These are phyloP conservation scores for Chalcis sispes DNA, from an alignment of 2,888 invertebrate species.

Conservation along the genomic window DNA sequence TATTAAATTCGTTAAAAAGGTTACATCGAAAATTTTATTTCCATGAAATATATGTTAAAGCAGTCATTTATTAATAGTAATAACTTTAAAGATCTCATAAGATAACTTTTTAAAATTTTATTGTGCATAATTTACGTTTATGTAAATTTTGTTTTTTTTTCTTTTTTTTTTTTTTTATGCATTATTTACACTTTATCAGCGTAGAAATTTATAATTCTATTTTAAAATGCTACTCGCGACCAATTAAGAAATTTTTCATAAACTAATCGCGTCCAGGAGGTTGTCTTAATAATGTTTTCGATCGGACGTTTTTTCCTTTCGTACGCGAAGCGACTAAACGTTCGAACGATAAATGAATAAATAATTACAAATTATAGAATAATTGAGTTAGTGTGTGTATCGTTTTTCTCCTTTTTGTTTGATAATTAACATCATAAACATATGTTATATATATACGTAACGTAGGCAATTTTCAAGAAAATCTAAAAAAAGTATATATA, in stretches of 20 bases:
- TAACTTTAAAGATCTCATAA: too few relatives aligned
- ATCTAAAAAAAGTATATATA: conserved; percentile 23
- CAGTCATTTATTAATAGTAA: too few relatives aligned
- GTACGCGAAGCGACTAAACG: not conserved
- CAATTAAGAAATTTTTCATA: too few relatives aligned
- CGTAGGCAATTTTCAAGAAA: conserved; percentile 17
- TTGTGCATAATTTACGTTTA: too few relatives aligned
- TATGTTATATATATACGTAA: conserved; percentile 23
- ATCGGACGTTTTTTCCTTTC: conserved; percentile 13
- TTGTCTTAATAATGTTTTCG: not conserved
- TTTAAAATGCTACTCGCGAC: too few relatives aligned
- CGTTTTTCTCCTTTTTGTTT: too few relatives aligned
- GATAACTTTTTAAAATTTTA: too few relatives aligned
- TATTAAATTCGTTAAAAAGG: too few relatives aligned
- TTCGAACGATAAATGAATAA: conserved; percentile 7
- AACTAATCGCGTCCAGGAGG: conserved; percentile 37
- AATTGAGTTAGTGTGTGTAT: conserved; percentile 40
- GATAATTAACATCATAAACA: conserved; percentile 19
- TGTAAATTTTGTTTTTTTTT: not conserved
- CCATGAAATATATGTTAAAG: too few relatives aligned
- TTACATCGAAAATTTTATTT: too few relatives aligned
- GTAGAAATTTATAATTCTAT: too few relatives aligned
- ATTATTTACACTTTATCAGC: not conserved
- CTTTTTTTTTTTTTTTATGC: not conserved
- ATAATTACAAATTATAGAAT: conserved; percentile 27